Conservation (phyloP, 2,888 invertebrate genomes). For the Eretmocerus hayati region DNA sequence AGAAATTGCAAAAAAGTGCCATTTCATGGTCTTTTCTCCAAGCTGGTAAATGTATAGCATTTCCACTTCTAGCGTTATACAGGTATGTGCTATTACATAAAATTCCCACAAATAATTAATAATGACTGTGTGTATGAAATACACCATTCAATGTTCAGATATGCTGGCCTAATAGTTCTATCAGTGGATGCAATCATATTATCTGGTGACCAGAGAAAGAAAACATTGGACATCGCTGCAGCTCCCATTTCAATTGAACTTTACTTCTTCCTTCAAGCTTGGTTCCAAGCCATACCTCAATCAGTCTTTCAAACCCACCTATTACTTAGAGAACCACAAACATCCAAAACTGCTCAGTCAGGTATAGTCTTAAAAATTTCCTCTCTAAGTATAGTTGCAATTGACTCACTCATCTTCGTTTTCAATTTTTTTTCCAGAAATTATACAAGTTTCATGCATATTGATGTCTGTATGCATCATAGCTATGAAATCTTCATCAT, state of each 20-base stretch:
- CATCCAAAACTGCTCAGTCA: constrained; percentile 55
- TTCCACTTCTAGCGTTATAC: constrained; percentile 41
- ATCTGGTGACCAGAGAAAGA: constrained; percentile 54
- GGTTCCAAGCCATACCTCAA: constrained; percentile 70
- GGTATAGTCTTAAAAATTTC: constrained; percentile 46
- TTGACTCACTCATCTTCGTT: not conserved
- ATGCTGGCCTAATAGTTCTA: constrained; percentile 68
- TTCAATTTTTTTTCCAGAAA: constrained; percentile 48
- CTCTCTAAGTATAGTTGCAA: constrained; percentile 4
- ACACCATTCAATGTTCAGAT: constrained; percentile 50
- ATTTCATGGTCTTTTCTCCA: constrained; percentile 38
- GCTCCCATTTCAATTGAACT: constrained; percentile 66
- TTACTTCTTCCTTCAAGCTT: constrained; percentile 71
- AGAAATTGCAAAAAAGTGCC: constrained; percentile 35
- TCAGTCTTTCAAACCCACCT: constrained; percentile 60
- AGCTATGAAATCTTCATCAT: constrained; percentile 63
- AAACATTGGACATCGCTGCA: constrained; percentile 55
- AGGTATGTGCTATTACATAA: constrained; percentile 33
- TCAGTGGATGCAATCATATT: constrained; percentile 64
- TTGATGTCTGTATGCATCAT: constrained; percentile 61
- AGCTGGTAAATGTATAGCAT: constrained; percentile 35
- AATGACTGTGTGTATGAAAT: not conserved
- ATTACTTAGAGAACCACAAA: constrained; percentile 54
- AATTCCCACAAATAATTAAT: not conserved
- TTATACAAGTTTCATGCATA: constrained; percentile 61